Evolutionary conservation across 2,113 vertebrate genomes (phyloP), one percentile per base, ranked within the genome.

Genomic region (Verasper variegatus): DNA sequence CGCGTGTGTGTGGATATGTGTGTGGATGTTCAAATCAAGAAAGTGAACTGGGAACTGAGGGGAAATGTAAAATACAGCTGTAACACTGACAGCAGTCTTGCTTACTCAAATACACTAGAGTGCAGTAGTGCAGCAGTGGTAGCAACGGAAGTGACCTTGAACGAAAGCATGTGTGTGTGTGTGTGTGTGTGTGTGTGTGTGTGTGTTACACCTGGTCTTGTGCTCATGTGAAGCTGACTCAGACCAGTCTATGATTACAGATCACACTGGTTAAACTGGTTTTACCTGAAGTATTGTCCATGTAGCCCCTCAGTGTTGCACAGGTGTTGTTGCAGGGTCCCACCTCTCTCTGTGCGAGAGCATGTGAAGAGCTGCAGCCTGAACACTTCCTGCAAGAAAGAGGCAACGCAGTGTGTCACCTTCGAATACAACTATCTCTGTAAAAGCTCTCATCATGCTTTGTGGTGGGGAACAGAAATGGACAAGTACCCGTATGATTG

Each of bases 291-390:
- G 89, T 78, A 66, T 94, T 92, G 51, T 96, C 94, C 54, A 82
- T 76, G 71, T 94, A 95, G 84, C 92, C 90, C 68, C 96, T 93
- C 82, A 91, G 60, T 35, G 94, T 90, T 71, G 92, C 10, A 13
- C 98, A 99, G 49, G 95, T 96, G 26, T 79, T 85, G 92, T 96
- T 96, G 90, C 96, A 98, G 13, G 86, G 91, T 65, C 93, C 93
- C 51, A 86, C 83, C 68, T 88, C 71, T 68, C 85, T 87, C 47
- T 93, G 94, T 71, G 93, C 91, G 27, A 93, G 81, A 47, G 96
- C 95, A 20, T 94, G 93, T 72, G 95, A 92, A 75, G 95, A 89
- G 83, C 95, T 95, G 80, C 97, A 98, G 61, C 94, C 93, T 81
- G 96, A 85, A 89, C 96, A 98, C 65, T 94, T 95, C 95, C 98